phyloP scores from a whole-genome alignment of 1,140 invertebrate species.

The Acromyrmex echinatior region DNA sequence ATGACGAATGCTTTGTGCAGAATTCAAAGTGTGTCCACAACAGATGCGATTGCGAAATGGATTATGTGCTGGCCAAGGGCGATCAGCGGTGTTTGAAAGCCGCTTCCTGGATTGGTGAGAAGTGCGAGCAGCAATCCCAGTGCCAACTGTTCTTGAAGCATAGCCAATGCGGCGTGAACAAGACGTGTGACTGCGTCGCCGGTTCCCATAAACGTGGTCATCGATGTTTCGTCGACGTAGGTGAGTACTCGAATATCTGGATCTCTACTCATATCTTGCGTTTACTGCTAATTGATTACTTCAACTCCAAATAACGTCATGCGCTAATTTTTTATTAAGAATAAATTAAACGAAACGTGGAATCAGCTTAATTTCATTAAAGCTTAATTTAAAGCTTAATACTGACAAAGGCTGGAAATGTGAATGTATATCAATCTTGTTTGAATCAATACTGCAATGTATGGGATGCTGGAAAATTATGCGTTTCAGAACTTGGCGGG shows the following conservation, averaged over 20 bases:
- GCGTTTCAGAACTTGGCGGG: constrained; percentile 75
- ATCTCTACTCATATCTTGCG: background rate
- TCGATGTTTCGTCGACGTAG: constrained; percentile 76
- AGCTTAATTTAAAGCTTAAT: background rate
- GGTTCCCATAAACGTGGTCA: constrained; percentile 78
- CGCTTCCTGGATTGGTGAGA: constrained; percentile 78
- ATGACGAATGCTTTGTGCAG: constrained; percentile 80
- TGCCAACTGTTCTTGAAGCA: constrained; percentile 77
- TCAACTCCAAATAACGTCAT: background rate
- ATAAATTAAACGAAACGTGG: background rate
- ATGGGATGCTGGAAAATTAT: background rate
- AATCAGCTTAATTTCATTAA: background rate
- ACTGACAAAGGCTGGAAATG: background rate
- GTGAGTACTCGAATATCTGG: constrained; percentile 68
- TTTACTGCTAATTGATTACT: background rate
- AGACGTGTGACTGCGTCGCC: constrained; percentile 74
- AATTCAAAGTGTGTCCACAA: constrained; percentile 76
- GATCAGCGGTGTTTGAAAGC: constrained; percentile 78
- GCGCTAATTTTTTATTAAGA: background rate
- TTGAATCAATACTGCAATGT: background rate
- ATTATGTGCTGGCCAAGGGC: constrained; percentile 77
- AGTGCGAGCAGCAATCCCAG: constrained; percentile 81
- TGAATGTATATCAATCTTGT: constrained; percentile 5
- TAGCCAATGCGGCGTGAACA: constrained; percentile 73
- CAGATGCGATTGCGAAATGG: constrained; percentile 78